These are phyloP conservation scores for Rhinogobio ventralis DNA, from an alignment of 2,797 vertebrate genomes.

Conservation along the genomic window DNA sequence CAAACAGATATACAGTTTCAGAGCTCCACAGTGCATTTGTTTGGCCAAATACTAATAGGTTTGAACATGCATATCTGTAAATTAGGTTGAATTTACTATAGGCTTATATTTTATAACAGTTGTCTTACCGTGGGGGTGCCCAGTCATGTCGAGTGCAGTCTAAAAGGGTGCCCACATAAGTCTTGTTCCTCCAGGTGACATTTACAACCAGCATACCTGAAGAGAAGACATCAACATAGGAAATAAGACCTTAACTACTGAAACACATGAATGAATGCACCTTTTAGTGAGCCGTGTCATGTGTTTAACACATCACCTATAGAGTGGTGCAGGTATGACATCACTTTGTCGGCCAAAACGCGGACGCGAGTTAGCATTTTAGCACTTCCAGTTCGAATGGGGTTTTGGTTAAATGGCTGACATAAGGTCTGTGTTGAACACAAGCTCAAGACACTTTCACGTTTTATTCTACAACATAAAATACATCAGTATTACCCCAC, in stretches of 20 bases:
- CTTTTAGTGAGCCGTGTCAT: neutral
- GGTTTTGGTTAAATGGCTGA: too few species aligned
- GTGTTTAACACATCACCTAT: neutral
- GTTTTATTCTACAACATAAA: too few species aligned
- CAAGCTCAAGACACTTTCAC: too few species aligned
- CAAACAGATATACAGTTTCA: neutral
- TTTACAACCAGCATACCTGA: conserved; percentile 99
- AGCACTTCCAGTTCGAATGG: too few species aligned
- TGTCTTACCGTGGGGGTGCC: conserved; percentile 93
- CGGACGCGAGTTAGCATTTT: too few species aligned
- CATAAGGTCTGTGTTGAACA: too few species aligned
- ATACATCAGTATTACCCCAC: too few species aligned
- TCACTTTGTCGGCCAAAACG: too few species aligned
- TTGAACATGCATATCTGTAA: neutral
- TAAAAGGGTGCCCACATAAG: conserved; percentile 94
- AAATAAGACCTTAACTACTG: neutral
- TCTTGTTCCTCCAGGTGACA: conserved; percentile 99
- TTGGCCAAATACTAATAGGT: neutral
- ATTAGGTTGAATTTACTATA: neutral
- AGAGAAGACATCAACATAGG: conserved; percentile 39
- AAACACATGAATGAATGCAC: neutral
- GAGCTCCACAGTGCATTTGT: neutral
- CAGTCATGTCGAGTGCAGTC: conserved; percentile 98
- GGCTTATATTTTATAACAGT: neutral
- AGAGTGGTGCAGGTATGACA: too few species aligned